These are phyloP conservation scores for Eretmochelys imbricata DNA, from an alignment of 2,113 vertebrate species.

Conservation along the genomic window DNA sequence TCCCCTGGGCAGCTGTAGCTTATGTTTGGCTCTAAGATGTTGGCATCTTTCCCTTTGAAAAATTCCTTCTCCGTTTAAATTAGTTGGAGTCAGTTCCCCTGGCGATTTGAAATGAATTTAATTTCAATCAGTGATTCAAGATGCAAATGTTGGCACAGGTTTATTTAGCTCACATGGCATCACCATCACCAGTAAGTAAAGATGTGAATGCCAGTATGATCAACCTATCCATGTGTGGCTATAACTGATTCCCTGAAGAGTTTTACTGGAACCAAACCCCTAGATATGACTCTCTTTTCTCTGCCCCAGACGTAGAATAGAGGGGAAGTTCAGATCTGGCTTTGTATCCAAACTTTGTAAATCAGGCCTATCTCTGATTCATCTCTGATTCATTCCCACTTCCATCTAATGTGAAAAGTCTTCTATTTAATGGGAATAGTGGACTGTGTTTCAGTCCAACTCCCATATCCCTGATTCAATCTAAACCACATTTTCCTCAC, in stretches of 20 bases:
- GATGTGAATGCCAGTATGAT: not conserved
- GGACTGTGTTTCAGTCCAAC: not conserved
- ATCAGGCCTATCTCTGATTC: not conserved
- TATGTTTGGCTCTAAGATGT: not conserved
- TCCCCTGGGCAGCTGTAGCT: not conserved
- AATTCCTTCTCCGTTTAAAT: not conserved
- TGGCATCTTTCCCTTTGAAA: not conserved
- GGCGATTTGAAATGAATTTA: not conserved
- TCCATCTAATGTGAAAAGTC: not conserved
- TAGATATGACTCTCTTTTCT: not conserved
- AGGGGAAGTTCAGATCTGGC: not conserved
- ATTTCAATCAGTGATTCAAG: not conserved
- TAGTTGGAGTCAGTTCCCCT: not conserved
- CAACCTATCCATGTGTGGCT: not conserved
- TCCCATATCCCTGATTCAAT: constrained; percentile 11
- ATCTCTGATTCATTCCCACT: not conserved
- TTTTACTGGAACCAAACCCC: rapidly evolving
- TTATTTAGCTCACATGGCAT: not conserved
- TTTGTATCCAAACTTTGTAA: not conserved
- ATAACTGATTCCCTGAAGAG: not conserved
- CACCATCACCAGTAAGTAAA: not conserved
- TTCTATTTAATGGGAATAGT: not conserved
- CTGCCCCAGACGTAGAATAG: not conserved
- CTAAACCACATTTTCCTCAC: constrained; percentile 42
- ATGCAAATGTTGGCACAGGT: not conserved